Evolutionary conservation across 2,888 invertebrate genomes (phyloP).

Genomic region (Aradus depressus): DNA sequence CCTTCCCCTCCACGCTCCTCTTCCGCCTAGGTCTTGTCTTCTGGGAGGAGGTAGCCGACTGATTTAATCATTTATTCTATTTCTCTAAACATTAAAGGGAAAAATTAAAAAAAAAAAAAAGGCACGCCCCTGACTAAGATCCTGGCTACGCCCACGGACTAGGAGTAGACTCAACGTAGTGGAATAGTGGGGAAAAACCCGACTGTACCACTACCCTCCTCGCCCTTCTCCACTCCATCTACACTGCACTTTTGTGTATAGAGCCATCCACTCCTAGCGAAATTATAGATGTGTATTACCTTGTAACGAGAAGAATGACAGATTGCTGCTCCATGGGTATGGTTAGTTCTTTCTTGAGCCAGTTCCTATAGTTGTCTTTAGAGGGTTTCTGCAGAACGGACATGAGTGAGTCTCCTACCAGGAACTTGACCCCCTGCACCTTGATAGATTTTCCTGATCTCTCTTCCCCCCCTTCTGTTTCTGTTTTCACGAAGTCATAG

Average conservation of each 20-base stretch:
- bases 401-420: constrained; percentile 64
- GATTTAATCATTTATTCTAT: no score
- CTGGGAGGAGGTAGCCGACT: no score
- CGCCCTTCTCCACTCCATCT: no score
- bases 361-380: constrained; percentile 63
- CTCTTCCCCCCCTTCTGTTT: constrained; percentile 24
- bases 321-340: constrained; percentile 66
- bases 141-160: no score
- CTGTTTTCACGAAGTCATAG: constrained; percentile 46
- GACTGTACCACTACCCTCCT: no score
- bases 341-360: constrained; percentile 65
- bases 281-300: constrained; percentile 44
- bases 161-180: no score
- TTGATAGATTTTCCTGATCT: constrained; percentile 44
- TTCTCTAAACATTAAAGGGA: no score
- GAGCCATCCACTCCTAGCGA: background rate
- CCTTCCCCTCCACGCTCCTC: no score
- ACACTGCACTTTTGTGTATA: background rate
- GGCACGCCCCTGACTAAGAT: no score
- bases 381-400: constrained; percentile 62
- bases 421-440: constrained; percentile 57
- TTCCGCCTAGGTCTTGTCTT: no score
- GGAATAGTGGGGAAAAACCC: no score
- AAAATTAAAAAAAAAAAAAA: no score
- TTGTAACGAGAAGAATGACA: constrained; percentile 68